Base-by-base conservation (phyloP, 2,888 invertebrate species). In the Octonoba sinensis region DNA sequence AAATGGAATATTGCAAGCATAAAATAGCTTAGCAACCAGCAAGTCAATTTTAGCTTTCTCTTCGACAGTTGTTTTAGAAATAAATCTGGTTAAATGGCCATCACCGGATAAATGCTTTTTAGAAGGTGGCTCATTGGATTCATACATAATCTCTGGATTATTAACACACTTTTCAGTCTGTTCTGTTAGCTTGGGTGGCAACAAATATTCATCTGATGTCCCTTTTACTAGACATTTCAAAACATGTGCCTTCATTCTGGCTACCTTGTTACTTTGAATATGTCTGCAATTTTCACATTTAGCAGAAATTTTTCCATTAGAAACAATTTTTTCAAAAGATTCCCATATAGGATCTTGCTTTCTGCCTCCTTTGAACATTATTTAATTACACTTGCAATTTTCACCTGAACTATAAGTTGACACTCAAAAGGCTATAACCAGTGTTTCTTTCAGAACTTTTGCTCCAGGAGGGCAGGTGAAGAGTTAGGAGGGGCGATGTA, bases 1-100 rank as follows among this genome's bases (percentile, higher is more conserved):
- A 47, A 47, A 47, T 47, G 47, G 47, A 47, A 47, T 47, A 47
- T 47, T 47, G 47, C 47, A 47, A 47, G 47, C 47, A 47, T 47
- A 47, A 47, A 47, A 47, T 47, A 47, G 15, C 15, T 47, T 47
- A 47, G 47, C 11, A 12, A 47, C 47, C 15, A 47, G 15, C 47
- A 47, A 47, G 47, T 47, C 47, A 47, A 47, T 47, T 47, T 47
- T 15, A 47, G 11, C 47, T 47, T 47, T 47, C 12, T 15, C 47
- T 47, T 47, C 12, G 15, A 47, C 15, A 15, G 12, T 47, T 47
- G 47, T 15, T 47, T 47, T 47, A 12, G 47, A 47, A 47, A 15
- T 15, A 47, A 47, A 15, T 47, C 47, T 47, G 11, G 11, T 15
- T 47, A 47, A 12, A 47, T 47, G 11, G 47, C 47, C 47, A 47